phyloP scores from a whole-genome alignment of 2,113 vertebrate species.

The Austrofundulus limnaeus region DNA sequence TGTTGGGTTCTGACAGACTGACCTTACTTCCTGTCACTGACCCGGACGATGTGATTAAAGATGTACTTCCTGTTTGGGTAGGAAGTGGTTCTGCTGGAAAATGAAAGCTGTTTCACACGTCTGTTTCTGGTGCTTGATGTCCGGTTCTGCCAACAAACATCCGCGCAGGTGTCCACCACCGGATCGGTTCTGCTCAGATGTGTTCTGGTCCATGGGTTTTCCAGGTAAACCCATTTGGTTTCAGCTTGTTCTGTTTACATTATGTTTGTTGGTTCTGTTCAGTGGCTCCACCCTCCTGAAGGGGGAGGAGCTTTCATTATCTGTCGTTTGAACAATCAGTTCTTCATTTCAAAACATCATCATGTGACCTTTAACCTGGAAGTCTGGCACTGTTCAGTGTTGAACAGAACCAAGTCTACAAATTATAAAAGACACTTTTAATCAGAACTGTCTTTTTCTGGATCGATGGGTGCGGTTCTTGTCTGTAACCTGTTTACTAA shows the following conservation, averaged over 20 bases:
- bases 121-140: conserved; percentile 30
- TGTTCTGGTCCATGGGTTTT: neutral
- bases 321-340: neutral
- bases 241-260: neutral
- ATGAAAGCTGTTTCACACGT: too few relatives aligned
- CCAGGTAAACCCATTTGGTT: neutral
- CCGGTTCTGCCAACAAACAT: neutral
- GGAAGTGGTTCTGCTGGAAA: neutral
- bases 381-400: too few relatives aligned
- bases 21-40: conserved; percentile 16
- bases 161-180: neutral
- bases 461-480: neutral
- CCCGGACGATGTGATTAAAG: neutral
- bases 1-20: conserved; percentile 32
- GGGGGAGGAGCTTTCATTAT: neutral
- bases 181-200: neutral
- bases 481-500: neutral
- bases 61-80: neutral
- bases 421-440: neutral
- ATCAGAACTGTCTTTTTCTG: neutral
- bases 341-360: neutral
- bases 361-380: too few relatives aligned
- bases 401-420: neutral
- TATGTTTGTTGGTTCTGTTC: neutral
- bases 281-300: neutral